Conservation (phyloP, 2,113 vertebrate genomes). For the Megaceryle maxima region DNA sequence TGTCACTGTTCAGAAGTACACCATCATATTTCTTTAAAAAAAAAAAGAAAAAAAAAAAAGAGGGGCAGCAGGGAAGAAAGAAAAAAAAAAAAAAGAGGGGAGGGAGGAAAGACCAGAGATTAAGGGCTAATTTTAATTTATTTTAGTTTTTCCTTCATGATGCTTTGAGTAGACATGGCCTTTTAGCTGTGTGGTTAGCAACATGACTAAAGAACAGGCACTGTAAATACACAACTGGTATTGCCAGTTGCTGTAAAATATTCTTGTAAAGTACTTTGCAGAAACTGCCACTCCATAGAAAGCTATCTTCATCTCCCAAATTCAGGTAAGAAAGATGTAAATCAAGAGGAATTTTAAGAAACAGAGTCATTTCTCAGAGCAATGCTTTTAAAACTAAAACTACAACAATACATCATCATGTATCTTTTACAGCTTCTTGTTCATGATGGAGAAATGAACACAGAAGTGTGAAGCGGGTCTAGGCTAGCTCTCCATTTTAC, state of each 20-base stretch:
- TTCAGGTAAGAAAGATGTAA: neutral
- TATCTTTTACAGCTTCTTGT: neutral
- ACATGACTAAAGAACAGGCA: neutral
- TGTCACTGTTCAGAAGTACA: neutral
- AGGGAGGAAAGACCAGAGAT: neutral
- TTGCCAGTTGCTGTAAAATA: neutral
- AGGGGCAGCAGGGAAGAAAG: rapidly evolving
- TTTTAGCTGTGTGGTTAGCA: neutral
- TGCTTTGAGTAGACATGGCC: neutral
- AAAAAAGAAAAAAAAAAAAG: rapidly evolving
- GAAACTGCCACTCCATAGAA: neutral
- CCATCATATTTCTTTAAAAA: neutral
- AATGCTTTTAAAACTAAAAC: neutral
- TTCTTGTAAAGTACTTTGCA: neutral
- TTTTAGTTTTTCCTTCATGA: neutral
- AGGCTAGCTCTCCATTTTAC: neutral
- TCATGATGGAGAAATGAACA: neutral
- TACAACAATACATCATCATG: neutral
- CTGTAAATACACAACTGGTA: neutral
- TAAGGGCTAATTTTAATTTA: neutral
- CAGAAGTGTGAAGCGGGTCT: neutral
- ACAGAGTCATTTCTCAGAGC: neutral
- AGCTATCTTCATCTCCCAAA: neutral
- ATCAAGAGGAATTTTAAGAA: neutral
- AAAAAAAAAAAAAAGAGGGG: rapidly evolving